These are phyloP conservation scores for Chorisops tibialis DNA, from an alignment of 2,888 invertebrate species.

Conservation along the genomic window DNA sequence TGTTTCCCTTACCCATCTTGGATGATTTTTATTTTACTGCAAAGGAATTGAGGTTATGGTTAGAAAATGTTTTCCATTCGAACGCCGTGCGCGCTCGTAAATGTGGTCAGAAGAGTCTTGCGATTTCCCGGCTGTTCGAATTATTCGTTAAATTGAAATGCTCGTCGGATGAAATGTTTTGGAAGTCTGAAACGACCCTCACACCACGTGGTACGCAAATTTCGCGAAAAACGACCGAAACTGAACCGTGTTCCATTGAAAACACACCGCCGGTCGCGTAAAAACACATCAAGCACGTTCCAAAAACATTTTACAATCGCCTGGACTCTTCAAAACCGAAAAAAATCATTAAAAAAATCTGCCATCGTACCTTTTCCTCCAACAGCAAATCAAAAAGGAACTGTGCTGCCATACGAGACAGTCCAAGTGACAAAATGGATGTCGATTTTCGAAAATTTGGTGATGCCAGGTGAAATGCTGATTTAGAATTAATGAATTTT, in stretches of 20 bases:
- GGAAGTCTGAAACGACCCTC: not conserved
- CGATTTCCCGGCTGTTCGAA: no score
- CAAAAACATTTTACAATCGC: constrained; percentile 1
- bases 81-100: not conserved
- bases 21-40: constrained; percentile 42
- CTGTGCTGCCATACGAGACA: constrained; percentile 40
- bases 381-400: constrained; percentile 49
- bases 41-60: constrained; percentile 10
- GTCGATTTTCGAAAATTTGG: not conserved
- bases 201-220: constrained; percentile 21
- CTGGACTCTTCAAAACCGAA: constrained; percentile 17
- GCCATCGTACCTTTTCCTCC: constrained; percentile 46
- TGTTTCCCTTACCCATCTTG: constrained; percentile 85
- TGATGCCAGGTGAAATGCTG: not conserved
- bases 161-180: not conserved
- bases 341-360: constrained; percentile 28
- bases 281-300: constrained; percentile 36
- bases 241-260: constrained; percentile 28
- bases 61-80: not conserved
- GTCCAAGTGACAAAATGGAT: not conserved
- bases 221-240: not conserved
- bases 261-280: constrained; percentile 39
- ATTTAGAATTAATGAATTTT: no score
- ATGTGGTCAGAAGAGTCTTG: no score
- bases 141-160: no score